Base-by-base conservation (phyloP, 2,888 invertebrate genomes). In the Caenorhabditis panamensis region DNA sequence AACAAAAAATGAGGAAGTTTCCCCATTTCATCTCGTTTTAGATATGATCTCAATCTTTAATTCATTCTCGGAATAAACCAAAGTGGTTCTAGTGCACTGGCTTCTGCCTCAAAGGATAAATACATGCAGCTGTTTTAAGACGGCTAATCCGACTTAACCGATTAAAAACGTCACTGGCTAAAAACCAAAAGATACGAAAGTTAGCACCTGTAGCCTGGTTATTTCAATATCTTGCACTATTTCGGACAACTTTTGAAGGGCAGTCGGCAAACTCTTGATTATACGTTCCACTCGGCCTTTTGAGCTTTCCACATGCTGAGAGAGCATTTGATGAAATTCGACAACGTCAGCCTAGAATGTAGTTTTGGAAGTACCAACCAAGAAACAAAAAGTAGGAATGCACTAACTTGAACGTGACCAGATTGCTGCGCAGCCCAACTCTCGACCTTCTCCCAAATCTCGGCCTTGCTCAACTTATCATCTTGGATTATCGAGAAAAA, bases 191-290 rank as follows among this genome's bases (percentile, higher is more conserved):
- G 20, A 47, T 3, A 20, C 4, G 18, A 47, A 5, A 47, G 18
- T 24, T 1, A 20, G n/a, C 24, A 78, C 78, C 76, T 80, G 75
- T 16, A 71, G 6, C 36, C 80, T 59, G 11, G 80, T 76, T 13
- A 80, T 75, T 47, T 77, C 68, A 28, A 81, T 69, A 47, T 76
- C 68, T 54, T 81, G 71, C 9, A 81, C 66, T 20, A 81, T 81
- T 26, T 76, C 77, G 4, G 72, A 73, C 16, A 81, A 31, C 47
- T 53, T 77, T 24, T 47, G 24, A 20, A 81, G 49, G 16, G 81
- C 81, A 9, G 72, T 64, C n/a, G 81, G 81, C 26, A 81, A 53
- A 47, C 36, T 62, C 24, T 81, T 66, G 28, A 77, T 63, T 9
- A 81, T 81, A 36, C 59, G 67, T 11, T 76, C 66, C 11, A 81